Evolutionary conservation across 2,888 invertebrate species (phyloP).

Genomic region (Neoitamus cyanurus): DNA sequence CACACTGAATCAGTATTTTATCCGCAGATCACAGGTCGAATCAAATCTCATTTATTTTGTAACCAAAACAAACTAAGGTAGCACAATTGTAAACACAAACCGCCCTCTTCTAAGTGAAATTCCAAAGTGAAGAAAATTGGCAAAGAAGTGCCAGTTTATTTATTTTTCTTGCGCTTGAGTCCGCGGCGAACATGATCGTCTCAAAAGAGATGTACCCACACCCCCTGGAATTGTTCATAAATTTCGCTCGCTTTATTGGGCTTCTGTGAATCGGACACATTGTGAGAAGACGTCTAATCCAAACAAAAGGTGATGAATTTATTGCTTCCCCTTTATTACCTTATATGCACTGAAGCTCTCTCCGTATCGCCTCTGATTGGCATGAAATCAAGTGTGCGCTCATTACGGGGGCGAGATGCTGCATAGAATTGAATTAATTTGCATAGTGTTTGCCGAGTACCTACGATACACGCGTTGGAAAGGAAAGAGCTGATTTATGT

Average conservation of each 20-base stretch:
- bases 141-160: neutral
- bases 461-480: neutral
- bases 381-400: neutral
- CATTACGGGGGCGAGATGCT: neutral
- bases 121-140: neutral
- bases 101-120: neutral
- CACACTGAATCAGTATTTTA: neutral
- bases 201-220: neutral
- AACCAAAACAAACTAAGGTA: neutral
- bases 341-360: neutral
- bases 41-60: neutral
- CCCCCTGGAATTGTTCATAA: neutral
- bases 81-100: neutral
- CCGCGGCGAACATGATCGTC: neutral
- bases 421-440: neutral
- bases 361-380: neutral
- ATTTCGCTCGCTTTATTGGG: neutral
- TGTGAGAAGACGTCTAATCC: neutral
- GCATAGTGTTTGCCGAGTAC: neutral
- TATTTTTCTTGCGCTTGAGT: neutral
- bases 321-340: neutral
- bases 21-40: neutral
- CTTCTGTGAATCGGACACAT: neutral
- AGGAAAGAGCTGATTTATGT: neutral
- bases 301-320: neutral